Evolutionary conservation across 2,888 invertebrate species (phyloP), one percentile per base, ranked within the genome.

Genomic region (Sinodicranocentrus sp.): DNA sequence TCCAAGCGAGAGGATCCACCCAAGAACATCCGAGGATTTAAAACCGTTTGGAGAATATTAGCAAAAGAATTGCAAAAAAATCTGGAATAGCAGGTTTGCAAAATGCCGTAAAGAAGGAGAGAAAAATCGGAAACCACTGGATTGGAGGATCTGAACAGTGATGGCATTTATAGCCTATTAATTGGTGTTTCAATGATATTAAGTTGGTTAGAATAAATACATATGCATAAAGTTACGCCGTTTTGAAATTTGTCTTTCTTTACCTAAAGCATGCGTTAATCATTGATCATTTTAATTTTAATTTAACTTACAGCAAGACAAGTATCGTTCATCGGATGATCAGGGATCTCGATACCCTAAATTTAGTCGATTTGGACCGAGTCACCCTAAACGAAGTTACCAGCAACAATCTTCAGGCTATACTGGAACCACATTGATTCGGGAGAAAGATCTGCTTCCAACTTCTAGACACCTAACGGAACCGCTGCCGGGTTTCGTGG

Each of bases 371-470:
- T 61, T 43, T 33, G 61, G 33, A 21, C 17, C 23, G 15, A 52
- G 26, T 25, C 39, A 71, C 63, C 59, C 5, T 59, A 10, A 39
- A 1, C 21, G 68, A 25, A 25, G 48, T 21, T 68, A 68, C 21
- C 48, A 39, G 3, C 25, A 43, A 0, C 59, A 59, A 59, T 21
- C 25, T 19, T 39, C 17, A 23, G 17, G 17, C 21, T 43, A 3
- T 2, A 52, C 67, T 54, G 33, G 33, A 0, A 65, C 65, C 10
- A 33, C 67, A 0, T 54, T 80, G 10, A 80, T 80, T 15, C 6
- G 80, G 21, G 80, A 80, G 61, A 80, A 80, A 28, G 80, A 80
- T 54, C 21, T 80, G 19, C 23, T 72, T 15, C 44, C 61, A 15
- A 71, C 48, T 28, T 13, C 63, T 0, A 39, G 33, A 2, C 52